Conservation (phyloP, 92 coral and sea anemone genomes). For the Phenganax subtilis region DNA sequence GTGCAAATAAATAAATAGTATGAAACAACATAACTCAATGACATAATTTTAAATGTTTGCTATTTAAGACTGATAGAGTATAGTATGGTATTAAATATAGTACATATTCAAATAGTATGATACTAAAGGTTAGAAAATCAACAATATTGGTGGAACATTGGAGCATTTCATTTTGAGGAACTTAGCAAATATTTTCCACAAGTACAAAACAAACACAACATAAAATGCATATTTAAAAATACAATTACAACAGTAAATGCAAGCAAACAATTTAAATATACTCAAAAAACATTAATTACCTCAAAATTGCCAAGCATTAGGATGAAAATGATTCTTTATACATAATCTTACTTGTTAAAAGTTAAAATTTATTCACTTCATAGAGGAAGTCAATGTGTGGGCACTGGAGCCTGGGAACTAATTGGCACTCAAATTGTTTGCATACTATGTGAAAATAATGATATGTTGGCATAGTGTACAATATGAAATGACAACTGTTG, state of each 20-base stretch:
- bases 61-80: background rate
- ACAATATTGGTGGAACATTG: no score
- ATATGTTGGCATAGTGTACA: background rate
- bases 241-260: background rate
- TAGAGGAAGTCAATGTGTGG: background rate
- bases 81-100: no score
- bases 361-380: background rate
- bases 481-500: background rate
- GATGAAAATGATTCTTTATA: background rate
- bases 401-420: slow-evolving; percentile 22
- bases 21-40: background rate
- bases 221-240: background rate
- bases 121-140: no score
- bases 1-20: background rate
- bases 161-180: no score
- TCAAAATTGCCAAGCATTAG: slow-evolving; percentile 16
- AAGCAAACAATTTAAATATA: background rate
- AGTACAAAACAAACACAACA: background rate
- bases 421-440: background rate
- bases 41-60: background rate
- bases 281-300: background rate
- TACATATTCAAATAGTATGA: no score
- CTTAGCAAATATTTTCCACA: no score
- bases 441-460: background rate
- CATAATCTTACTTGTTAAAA: slow-evolving; percentile 9